phyloP scores from a whole-genome alignment of 2,888 invertebrate genomes.

The Esperia sulphurella region DNA sequence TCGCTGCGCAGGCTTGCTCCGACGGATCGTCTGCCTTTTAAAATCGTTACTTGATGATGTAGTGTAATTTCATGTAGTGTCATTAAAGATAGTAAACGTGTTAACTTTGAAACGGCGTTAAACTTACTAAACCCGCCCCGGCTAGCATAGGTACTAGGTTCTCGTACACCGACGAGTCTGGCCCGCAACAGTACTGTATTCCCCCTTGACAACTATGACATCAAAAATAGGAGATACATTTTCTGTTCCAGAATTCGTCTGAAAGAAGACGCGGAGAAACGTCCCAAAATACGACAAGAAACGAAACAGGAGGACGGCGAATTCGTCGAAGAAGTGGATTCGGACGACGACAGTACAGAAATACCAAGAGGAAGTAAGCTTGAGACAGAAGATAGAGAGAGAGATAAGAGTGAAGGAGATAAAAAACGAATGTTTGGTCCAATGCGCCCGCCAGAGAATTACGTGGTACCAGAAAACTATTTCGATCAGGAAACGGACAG shows the following conservation, averaged over 20 bases:
- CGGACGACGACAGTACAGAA: conserved; percentile 49
- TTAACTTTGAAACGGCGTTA: no score
- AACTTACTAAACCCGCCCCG: no score
- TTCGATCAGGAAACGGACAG: conserved; percentile 64
- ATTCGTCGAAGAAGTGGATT: conserved; percentile 76
- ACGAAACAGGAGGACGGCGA: conserved; percentile 52
- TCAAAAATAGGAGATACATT: no score
- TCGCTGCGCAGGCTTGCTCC: no score
- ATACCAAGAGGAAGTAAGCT: conserved; percentile 5
- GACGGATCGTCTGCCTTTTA: no score
- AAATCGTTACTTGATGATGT: no score
- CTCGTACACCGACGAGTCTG: no score
- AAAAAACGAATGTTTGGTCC: conserved; percentile 59
- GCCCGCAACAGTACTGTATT: no score
- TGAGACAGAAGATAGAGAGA: conserved; percentile 4
- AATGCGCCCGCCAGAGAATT: conserved; percentile 70
- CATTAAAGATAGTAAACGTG: no score
- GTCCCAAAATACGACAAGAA: conserved; percentile 35
- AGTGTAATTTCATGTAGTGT: no score
- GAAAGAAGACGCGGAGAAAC: conserved; percentile 63
- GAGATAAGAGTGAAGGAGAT: conserved; percentile 3
- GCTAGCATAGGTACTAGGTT: no score
- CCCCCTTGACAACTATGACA: no score
- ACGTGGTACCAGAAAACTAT: conserved; percentile 66
- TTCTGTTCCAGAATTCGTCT: conserved; percentile 54